A percentile compares a stretch with the other conserved stretches of the same genome.
Conservation (phyloP, 1,140 invertebrate species). For the Trichonephila inaurata region DNA sequence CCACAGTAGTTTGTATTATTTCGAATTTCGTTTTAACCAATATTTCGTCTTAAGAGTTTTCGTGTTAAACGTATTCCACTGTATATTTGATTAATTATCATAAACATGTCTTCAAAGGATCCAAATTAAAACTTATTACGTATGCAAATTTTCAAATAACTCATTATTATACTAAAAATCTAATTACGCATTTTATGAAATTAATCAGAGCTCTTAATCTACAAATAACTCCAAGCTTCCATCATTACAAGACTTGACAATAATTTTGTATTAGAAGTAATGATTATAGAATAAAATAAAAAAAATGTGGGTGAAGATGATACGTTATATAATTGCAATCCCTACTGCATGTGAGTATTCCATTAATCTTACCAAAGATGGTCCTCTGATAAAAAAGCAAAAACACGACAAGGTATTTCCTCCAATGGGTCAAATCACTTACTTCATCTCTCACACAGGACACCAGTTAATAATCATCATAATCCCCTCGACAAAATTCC, state of each 20-base stretch:
- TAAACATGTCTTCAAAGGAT: too few relatives aligned
- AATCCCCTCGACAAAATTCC: conserved; percentile 1
- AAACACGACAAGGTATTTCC: neutral
- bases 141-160: too few relatives aligned
- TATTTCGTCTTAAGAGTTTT: too few relatives aligned
- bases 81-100: too few relatives aligned
- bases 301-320: neutral
- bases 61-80: too few relatives aligned
- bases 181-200: too few relatives aligned
- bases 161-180: too few relatives aligned
- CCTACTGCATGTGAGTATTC: neutral
- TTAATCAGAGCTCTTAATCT: too few relatives aligned
- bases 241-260: neutral
- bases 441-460: neutral
- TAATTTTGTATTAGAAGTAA: neutral
- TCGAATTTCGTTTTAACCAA: too few relatives aligned
- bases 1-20: too few relatives aligned
- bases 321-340: neutral
- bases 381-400: neutral
- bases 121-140: too few relatives aligned
- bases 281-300: neutral
- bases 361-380: neutral
- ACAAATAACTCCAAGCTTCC: neutral
- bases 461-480: neutral
- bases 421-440: conserved; percentile 34